phyloP scores from a whole-genome alignment of 2,888 invertebrate genomes.

The Tipula helvola region DNA sequence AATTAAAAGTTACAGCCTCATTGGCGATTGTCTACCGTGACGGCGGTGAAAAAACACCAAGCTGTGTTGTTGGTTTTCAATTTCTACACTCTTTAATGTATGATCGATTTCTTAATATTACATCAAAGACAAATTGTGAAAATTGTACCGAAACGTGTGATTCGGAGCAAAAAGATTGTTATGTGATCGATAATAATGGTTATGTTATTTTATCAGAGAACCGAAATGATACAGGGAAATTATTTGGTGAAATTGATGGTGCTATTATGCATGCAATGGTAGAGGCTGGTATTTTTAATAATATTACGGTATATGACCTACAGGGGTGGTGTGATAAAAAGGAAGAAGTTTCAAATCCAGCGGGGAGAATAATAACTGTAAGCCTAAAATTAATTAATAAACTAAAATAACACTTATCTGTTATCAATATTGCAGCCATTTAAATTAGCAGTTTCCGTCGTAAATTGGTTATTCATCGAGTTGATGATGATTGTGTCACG shows the following conservation, averaged over 20 bases:
- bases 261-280: constrained; percentile 67
- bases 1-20: constrained; percentile 63
- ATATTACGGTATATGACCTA: constrained; percentile 70
- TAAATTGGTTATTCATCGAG: constrained; percentile 37
- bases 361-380: constrained; percentile 25
- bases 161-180: constrained; percentile 60
- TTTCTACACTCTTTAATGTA: constrained; percentile 60
- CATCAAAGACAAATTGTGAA: constrained; percentile 41
- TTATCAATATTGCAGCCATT: constrained; percentile 33
- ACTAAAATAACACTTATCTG: not conserved
- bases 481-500: constrained; percentile 30
- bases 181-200: constrained; percentile 84
- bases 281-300: constrained; percentile 54
- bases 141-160: constrained; percentile 44
- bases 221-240: constrained; percentile 57
- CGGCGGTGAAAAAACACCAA: constrained; percentile 63
- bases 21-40: constrained; percentile 74
- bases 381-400: constrained; percentile 9
- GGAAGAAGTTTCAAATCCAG: constrained; percentile 28
- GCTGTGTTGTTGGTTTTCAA: constrained; percentile 80
- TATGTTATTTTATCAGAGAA: constrained; percentile 66
- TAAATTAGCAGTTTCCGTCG: constrained; percentile 25
- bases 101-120: constrained; percentile 56
- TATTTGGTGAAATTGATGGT: constrained; percentile 74
- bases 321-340: constrained; percentile 60